Conservation (phyloP, 2,797 vertebrate genomes). For the Lepus oiostolus region DNA sequence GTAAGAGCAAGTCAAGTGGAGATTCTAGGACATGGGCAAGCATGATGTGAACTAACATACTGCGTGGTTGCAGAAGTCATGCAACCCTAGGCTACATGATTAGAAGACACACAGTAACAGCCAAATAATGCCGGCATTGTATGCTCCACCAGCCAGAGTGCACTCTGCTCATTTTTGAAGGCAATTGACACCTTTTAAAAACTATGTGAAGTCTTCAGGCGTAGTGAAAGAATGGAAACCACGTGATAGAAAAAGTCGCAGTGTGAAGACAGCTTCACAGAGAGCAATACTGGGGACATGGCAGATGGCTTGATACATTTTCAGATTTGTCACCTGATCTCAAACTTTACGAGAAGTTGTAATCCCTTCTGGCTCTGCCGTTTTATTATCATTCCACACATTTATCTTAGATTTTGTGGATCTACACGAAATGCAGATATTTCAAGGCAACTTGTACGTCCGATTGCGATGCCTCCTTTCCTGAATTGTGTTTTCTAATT, state of each 20-base stretch:
- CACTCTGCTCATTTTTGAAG: background rate
- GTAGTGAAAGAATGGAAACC: background rate
- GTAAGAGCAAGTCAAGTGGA: background rate
- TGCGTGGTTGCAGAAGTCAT: background rate
- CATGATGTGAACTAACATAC: background rate
- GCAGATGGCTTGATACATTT: background rate
- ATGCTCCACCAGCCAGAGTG: background rate
- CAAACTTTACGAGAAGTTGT: background rate
- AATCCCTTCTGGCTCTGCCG: background rate
- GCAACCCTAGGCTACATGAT: background rate
- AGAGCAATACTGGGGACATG: background rate
- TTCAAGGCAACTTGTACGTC: constrained; percentile 16
- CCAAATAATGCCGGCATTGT: background rate
- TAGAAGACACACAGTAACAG: background rate
- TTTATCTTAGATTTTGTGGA: background rate
- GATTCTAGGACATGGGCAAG: background rate
- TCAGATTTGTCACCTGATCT: background rate
- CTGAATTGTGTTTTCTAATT: background rate
- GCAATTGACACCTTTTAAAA: background rate
- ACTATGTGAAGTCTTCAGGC: background rate
- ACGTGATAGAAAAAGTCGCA: background rate
- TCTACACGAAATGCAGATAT: background rate
- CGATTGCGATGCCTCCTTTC: background rate
- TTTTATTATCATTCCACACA: background rate
- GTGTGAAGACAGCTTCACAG: background rate